Conservation (phyloP, 23 tunicate species). For the Clavelina lepadiformis region DNA sequence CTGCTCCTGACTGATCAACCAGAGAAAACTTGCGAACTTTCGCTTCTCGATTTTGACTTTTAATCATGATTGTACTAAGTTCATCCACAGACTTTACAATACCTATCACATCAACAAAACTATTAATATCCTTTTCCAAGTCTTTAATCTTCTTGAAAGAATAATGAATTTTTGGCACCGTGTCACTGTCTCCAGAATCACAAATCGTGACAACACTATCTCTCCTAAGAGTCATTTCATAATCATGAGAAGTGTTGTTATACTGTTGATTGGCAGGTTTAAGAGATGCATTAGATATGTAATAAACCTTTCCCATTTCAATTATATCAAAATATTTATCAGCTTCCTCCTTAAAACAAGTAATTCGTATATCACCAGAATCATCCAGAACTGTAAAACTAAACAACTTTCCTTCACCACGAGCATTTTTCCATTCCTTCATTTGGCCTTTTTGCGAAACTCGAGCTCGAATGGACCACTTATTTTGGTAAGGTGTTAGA, state of each 20-base stretch:
- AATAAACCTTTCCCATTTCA: slow-evolving; percentile 79
- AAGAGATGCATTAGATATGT: slow-evolving; percentile 67
- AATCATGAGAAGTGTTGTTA: slow-evolving; percentile 87
- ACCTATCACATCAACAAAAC: slow-evolving; percentile 83
- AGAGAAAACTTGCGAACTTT: slow-evolving; percentile 52
- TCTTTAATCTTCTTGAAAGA: slow-evolving; percentile 54
- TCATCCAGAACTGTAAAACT: slow-evolving; percentile 89
- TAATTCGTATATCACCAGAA: slow-evolving; percentile 68
- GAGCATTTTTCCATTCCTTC: slow-evolving; percentile 87
- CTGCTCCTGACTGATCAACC: slow-evolving; percentile 69
- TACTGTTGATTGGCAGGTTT: slow-evolving; percentile 89
- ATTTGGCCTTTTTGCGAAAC: slow-evolving; percentile 74
- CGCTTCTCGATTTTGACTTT: slow-evolving; percentile 85
- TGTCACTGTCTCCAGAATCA: slow-evolving; percentile 44
- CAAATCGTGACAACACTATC: slow-evolving; percentile 48
- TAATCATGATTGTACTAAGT: slow-evolving; percentile 60
- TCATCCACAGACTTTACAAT: slow-evolving; percentile 75
- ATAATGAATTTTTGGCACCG: slow-evolving; percentile 69
- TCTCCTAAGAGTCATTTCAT: slow-evolving; percentile 87
- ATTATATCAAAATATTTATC: slow-evolving; percentile 69
- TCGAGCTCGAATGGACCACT: slow-evolving; percentile 83
- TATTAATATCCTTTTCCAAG: slow-evolving; percentile 32
- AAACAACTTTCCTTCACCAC: slow-evolving; percentile 91
- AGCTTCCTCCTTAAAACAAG: slow-evolving; percentile 94
- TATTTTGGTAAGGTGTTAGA: slow-evolving; percentile 89